Conservation (phyloP, 2,113 vertebrate genomes). For the Saguinus midas region DNA sequence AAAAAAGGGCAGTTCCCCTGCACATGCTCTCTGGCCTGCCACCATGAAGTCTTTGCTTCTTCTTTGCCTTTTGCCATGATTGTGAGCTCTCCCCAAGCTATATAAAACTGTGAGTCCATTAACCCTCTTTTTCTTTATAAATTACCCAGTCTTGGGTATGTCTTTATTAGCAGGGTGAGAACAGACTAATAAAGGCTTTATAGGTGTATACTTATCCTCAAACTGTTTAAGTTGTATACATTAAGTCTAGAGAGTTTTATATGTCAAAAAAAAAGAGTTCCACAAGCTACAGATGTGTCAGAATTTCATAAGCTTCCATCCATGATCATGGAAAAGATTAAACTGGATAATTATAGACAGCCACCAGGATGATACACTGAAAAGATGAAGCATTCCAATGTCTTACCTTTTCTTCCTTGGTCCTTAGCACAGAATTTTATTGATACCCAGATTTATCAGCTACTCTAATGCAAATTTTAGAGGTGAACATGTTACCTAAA, state of each 20-base stretch:
- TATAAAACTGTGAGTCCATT: no score
- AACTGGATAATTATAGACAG: neutral
- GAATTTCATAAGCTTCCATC: neutral
- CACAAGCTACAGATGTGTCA: neutral
- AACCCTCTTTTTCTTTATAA: no score
- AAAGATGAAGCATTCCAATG: neutral
- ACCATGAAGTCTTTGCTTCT: no score
- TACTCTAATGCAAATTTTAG: slow-evolving; percentile 14
- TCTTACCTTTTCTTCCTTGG: slow-evolving; percentile 44
- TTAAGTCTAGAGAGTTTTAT: neutral
- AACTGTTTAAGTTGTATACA: neutral
- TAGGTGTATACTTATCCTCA: neutral
- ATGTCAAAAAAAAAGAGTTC: neutral
- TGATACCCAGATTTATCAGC: neutral
- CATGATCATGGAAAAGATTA: neutral
- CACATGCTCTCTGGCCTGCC: no score
- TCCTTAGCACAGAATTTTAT: slow-evolving; percentile 15
- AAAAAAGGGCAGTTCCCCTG: no score
- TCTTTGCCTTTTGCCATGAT: no score
- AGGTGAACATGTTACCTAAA: slow-evolving; percentile 59
- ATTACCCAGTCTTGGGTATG: no score
- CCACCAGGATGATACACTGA: neutral
- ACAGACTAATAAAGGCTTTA: neutral
- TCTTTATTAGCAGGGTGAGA: no score
- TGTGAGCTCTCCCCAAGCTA: no score